Evolutionary conservation across 2,888 invertebrate species (phyloP).

Genomic region (Platycheirus albimanus): DNA sequence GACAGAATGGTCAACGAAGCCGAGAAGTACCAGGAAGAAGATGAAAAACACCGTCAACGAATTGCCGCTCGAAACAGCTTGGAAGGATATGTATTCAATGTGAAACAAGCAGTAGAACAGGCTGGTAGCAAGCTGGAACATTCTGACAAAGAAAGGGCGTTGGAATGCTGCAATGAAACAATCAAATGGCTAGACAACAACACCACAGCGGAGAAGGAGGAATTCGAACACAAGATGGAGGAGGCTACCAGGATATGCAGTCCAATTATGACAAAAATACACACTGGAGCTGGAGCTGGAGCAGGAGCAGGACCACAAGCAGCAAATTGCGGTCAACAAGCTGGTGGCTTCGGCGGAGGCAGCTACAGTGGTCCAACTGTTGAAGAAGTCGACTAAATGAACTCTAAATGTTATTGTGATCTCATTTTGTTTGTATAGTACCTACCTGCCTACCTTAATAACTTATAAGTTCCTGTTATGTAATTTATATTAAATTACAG

Average conservation of each 20-base stretch:
- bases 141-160: constrained; percentile 87
- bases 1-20: constrained; percentile 91
- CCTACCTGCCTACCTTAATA: too few relatives aligned
- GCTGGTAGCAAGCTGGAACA: constrained; percentile 86
- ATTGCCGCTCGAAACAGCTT: constrained; percentile 88
- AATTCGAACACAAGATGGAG: constrained; percentile 85
- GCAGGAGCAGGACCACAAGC: constrained; percentile 16
- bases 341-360: constrained; percentile 87
- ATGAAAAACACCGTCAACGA: constrained; percentile 87
- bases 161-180: constrained; percentile 86
- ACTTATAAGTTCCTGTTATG: too few relatives aligned
- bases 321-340: constrained; percentile 83
- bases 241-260: constrained; percentile 81
- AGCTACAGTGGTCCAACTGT: constrained; percentile 82
- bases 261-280: constrained; percentile 83
- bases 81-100: constrained; percentile 87
- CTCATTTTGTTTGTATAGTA: neutral
- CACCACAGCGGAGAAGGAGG: constrained; percentile 89
- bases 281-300: constrained; percentile 75
- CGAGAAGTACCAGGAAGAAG: constrained; percentile 89
- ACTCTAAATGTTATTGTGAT: neutral
- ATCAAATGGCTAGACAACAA: constrained; percentile 90
- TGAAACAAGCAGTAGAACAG: constrained; percentile 88
- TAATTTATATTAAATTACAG: neutral
- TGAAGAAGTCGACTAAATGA: constrained; percentile 82